A percentile compares a stretch with the other conserved stretches of the same genome.
Evolutionary conservation across 2,797 vertebrate species (phyloP).

Genomic region (Clarias platycephalus): DNA sequence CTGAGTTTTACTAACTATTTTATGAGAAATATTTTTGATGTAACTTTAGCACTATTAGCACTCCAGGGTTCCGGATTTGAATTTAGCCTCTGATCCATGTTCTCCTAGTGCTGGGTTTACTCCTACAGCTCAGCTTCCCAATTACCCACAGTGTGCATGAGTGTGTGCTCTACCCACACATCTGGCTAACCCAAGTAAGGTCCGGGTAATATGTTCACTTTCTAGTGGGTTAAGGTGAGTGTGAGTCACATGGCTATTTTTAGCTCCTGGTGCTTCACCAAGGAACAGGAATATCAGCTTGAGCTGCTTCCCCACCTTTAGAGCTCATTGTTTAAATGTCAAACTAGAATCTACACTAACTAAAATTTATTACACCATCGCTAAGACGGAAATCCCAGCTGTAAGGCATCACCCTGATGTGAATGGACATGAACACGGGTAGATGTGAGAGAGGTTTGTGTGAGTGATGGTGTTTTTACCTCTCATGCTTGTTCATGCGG

Average conservation of each 20-base stretch:
- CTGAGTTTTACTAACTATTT: too few relatives aligned
- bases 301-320: background rate
- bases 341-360: background rate
- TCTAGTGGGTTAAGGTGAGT: background rate
- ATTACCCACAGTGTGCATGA: too few relatives aligned
- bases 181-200: background rate
- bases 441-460: background rate
- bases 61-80: too few relatives aligned
- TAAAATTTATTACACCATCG: conserved; percentile 40
- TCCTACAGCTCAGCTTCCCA: too few relatives aligned
- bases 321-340: conserved; percentile 26
- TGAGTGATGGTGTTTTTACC: background rate
- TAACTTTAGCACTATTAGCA: too few relatives aligned
- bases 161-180: background rate
- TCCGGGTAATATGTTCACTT: conserved; percentile 22
- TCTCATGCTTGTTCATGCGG: conserved; percentile 81
- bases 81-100: too few relatives aligned
- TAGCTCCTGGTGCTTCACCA: conserved; percentile 10
- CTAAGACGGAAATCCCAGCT: conserved; percentile 70
- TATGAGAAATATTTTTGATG: too few relatives aligned
- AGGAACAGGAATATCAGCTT: conserved; percentile 40
- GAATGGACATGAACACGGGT: background rate
- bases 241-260: conserved; percentile 41
- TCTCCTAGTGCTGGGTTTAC: too few relatives aligned
- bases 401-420: conserved; percentile 64